Evolutionary conservation across 2,888 invertebrate genomes (phyloP).

Genomic region (Papilio demoleus): DNA sequence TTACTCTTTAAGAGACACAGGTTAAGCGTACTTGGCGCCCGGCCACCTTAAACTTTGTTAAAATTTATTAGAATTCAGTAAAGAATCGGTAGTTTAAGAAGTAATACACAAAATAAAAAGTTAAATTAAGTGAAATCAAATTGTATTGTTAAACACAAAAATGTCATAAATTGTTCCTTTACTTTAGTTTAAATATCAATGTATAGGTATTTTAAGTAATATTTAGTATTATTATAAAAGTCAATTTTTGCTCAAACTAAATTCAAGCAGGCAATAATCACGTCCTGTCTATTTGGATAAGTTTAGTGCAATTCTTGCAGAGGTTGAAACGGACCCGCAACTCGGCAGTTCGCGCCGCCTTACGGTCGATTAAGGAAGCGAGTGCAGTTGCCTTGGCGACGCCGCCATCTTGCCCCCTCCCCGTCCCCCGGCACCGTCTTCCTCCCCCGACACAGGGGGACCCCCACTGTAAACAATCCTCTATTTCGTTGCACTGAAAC

Average conservation of each 20-base stretch:
- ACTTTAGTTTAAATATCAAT: no score
- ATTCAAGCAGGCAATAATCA: neutral
- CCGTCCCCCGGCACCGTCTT: constrained; percentile 54
- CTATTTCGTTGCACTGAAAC: constrained; percentile 82
- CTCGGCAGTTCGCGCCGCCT: constrained; percentile 62
- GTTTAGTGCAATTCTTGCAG: constrained; percentile 81
- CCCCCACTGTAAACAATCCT: constrained; percentile 78
- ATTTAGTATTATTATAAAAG: neutral
- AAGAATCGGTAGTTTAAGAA: neutral
- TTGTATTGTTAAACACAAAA: no score
- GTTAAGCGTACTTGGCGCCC: neutral
- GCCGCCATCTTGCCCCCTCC: constrained; percentile 78
- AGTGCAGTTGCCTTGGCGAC: constrained; percentile 82
- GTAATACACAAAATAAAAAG: neutral
- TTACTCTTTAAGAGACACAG: constrained; percentile 5
- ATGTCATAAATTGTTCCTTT: no score
- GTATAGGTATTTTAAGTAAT: no score
- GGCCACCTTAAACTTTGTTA: neutral
- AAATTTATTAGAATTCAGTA: neutral
- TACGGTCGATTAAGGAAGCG: constrained; percentile 83
- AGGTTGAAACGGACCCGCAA: constrained; percentile 68
- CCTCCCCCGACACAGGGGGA: constrained; percentile 53
- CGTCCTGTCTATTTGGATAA: constrained; percentile 46
- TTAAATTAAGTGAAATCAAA: no score
- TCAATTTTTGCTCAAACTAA: neutral